Evolutionary conservation across 1,140 invertebrate species (phyloP), one percentile per base, ranked within the genome.

Genomic region (Pseudomyrmex sp.): DNA sequence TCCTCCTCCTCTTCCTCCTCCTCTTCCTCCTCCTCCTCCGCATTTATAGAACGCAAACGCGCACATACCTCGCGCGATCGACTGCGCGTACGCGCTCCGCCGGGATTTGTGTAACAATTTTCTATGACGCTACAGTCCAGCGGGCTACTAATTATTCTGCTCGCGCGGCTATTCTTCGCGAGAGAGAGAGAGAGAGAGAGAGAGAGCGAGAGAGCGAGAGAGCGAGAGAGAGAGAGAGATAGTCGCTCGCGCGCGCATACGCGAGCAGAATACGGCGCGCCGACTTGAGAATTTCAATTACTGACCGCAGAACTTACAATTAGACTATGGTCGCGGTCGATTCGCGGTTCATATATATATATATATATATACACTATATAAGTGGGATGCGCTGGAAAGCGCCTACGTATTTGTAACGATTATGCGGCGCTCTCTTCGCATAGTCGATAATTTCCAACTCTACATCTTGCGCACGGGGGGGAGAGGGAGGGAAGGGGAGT

Each of bases 201-300:
- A 35, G n/a, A n/a, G n/a, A n/a, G n/a, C n/a, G n/a, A n/a, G n/a
- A n/a, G n/a, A n/a, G n/a, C n/a, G n/a, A n/a, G n/a, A n/a, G n/a
- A n/a, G n/a, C n/a, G n/a, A n/a, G n/a, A n/a, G n/a, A n/a, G n/a
- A n/a, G n/a, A n/a, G n/a, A n/a, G n/a, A n/a, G 61, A 66, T 66
- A 56, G 18, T 18, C 23, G 61, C 20, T 13, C 4, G 69, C 74
- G 15, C 46, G 58, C 44, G 56, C 26, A 13, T n/a, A 18, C 13
- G n/a, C 23, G 20, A 9, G 18, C 15, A 65, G 20, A 59, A 70
- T 58, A 59, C 54, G 3, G 54, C 44, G 15, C 62, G 62, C 66
- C 68, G 46, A 70, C 76, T 80, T 80, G 76, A 80, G 76, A 80
- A 80, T 80, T 80, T 80, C 76, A 80, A 80, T 80, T 80, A 72